These are phyloP conservation scores for Pantherophis vulpinus DNA, from an alignment of 2,797 vertebrate species.

Conservation along the genomic window DNA sequence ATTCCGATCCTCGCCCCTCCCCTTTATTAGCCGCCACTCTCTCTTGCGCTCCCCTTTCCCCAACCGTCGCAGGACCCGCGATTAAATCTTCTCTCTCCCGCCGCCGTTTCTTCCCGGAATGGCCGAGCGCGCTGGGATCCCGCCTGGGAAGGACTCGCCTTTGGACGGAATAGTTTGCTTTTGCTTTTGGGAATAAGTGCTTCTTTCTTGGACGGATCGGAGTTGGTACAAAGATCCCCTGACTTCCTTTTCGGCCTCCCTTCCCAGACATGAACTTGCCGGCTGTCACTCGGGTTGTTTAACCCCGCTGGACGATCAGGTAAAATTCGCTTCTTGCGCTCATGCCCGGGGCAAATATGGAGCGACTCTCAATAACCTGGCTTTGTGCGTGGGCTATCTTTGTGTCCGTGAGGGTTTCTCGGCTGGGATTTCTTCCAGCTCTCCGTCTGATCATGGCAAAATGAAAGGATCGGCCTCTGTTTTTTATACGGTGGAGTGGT, in stretches of 20 bases:
- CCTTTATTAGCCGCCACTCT: conserved; percentile 1
- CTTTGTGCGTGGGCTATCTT: background rate
- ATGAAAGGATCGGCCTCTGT: background rate
- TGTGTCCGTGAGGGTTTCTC: background rate
- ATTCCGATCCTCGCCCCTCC: conserved; percentile 9
- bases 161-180: conserved; percentile 57
- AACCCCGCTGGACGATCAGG: conserved; percentile 57
- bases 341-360: background rate
- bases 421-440: background rate
- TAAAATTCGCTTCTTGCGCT: conserved; percentile 41
- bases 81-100: background rate
- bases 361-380: background rate
- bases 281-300: conserved; percentile 44
- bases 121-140: conserved; percentile 25
- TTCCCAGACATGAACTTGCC: conserved; percentile 59
- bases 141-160: conserved; percentile 37
- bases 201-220: conserved; percentile 2
- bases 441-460: background rate
- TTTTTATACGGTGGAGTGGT: background rate
- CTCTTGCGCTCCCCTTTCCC: conserved; percentile 11
- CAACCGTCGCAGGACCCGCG: background rate
- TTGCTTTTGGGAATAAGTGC: conserved; percentile 43
- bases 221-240: conserved; percentile 4
- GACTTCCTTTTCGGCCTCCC: background rate
- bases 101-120: conserved; percentile 32